phyloP scores from a whole-genome alignment of 2,113 vertebrate species.

The Poicephalus meyeri region DNA sequence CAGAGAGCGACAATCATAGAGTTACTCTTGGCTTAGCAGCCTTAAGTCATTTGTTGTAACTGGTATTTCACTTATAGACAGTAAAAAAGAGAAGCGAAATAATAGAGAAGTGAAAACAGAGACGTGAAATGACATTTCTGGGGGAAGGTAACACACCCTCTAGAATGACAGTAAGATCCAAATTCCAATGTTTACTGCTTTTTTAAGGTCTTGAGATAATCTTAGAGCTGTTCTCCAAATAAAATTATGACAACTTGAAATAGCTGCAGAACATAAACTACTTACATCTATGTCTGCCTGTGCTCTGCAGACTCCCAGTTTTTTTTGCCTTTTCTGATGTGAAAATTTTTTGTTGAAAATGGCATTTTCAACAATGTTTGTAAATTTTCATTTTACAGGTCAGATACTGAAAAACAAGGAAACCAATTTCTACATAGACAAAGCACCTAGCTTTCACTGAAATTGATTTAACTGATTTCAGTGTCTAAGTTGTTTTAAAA shows the following conservation, averaged over 20 bases:
- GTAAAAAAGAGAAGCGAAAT: not conserved
- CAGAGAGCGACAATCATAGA: not conserved
- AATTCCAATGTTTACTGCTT: not conserved
- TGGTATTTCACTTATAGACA: not conserved
- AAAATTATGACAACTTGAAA: not conserved
- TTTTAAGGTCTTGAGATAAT: not conserved
- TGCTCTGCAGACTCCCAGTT: not conserved
- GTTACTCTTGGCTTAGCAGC: not conserved
- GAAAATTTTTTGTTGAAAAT: not conserved
- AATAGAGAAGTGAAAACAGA: not conserved
- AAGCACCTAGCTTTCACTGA: not conserved
- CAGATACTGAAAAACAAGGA: not conserved
- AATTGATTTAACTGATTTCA: not conserved
- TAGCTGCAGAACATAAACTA: not conserved
- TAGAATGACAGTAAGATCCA: not conserved
- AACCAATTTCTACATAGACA: not conserved
- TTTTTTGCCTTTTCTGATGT: not conserved
- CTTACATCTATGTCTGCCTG: not conserved
- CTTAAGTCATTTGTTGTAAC: not conserved
- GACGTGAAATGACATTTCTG: not conserved
- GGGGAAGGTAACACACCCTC: not conserved
- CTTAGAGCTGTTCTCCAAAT: not conserved
- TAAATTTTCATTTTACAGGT: not conserved
- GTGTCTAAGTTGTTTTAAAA: not conserved
- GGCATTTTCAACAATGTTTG: not conserved